phyloP scores from a whole-genome alignment of 2,113 vertebrate genomes.

The Buteo buteo region DNA sequence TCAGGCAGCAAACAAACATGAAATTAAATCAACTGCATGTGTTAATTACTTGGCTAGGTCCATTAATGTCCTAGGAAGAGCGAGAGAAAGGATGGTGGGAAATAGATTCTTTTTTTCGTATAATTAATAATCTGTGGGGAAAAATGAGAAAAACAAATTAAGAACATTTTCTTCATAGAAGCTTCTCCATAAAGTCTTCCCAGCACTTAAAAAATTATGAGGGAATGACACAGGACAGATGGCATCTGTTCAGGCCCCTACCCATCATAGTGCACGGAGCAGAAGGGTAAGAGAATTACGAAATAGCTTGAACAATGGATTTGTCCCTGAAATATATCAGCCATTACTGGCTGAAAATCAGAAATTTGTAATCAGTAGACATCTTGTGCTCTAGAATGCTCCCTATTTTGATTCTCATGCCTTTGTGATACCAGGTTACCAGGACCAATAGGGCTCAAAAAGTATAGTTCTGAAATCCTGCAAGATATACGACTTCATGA shows the following conservation, averaged over 20 bases:
- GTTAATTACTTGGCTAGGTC: not conserved
- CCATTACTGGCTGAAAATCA: not conserved
- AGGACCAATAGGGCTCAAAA: not conserved
- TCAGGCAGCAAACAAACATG: not conserved
- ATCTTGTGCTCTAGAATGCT: not conserved
- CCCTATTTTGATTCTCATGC: not conserved
- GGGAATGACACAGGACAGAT: not conserved
- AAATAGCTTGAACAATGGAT: not conserved
- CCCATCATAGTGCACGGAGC: accelerated
- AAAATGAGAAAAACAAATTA: not conserved
- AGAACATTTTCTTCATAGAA: not conserved
- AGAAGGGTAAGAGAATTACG: not conserved
- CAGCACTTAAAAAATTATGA: not conserved
- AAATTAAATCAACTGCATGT: not conserved
- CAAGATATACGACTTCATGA: not conserved
- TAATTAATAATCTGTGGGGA: not conserved
- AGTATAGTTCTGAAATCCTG: not conserved
- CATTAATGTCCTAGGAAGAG: not conserved
- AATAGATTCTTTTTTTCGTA: not conserved
- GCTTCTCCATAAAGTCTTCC: not conserved
- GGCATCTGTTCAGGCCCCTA: not conserved
- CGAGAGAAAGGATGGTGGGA: not conserved
- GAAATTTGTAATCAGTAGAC: not conserved
- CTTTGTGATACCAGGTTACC: not conserved
- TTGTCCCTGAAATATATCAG: not conserved